These are phyloP conservation scores for Pholis gunnellus DNA, from an alignment of 2,113 vertebrate genomes.

Conservation along the genomic window DNA sequence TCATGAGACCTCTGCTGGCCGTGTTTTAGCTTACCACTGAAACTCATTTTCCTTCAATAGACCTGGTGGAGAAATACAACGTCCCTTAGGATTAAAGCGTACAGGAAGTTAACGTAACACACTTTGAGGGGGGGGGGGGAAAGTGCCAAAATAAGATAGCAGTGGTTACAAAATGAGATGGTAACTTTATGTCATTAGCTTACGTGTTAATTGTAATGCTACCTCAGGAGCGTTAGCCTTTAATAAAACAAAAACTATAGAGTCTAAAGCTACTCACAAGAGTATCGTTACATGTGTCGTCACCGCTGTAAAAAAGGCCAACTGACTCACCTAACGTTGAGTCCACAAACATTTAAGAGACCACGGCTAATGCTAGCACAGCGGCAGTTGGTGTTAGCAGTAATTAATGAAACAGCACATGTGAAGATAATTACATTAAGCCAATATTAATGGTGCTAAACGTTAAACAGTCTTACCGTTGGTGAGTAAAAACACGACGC, in stretches of 20 bases:
- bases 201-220: rapidly evolving
- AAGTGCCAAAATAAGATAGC: too few relatives aligned
- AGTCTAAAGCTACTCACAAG: background rate
- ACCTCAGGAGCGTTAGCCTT: too few relatives aligned
- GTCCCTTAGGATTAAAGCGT: background rate
- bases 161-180: background rate
- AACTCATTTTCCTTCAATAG: constrained; percentile 73
- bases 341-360: rapidly evolving
- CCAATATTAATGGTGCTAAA: rapidly evolving
- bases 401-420: rapidly evolving
- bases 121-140: background rate
- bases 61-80: background rate
- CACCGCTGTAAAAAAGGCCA: background rate
- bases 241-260: background rate
- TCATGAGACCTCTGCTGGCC: constrained; percentile 72
- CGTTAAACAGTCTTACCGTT: background rate
- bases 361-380: rapidly evolving
- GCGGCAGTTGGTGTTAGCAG: rapidly evolving
- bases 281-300: background rate
- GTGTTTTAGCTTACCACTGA: constrained; percentile 79
- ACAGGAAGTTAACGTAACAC: background rate
- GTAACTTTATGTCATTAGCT: rapidly evolving
- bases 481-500: rapidly evolving
- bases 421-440: rapidly evolving
- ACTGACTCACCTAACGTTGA: background rate